These are phyloP conservation scores for Sarcophaga carnaria DNA, from an alignment of 2,888 invertebrate species.

Conservation along the genomic window DNA sequence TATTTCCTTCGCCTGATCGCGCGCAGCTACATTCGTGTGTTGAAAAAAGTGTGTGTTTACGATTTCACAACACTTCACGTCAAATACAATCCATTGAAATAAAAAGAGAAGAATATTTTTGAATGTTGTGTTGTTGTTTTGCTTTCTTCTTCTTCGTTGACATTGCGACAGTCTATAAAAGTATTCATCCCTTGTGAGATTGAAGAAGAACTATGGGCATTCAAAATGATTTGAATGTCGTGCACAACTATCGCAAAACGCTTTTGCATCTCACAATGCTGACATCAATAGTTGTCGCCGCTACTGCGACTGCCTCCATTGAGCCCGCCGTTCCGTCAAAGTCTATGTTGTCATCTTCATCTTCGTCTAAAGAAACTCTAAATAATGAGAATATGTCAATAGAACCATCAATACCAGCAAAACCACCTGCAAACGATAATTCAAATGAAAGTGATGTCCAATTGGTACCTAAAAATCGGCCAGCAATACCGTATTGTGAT, in stretches of 20 bases:
- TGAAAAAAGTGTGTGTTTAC: background rate
- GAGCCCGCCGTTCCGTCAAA: constrained; percentile 23
- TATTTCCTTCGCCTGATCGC: constrained; percentile 1
- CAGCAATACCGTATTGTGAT: constrained; percentile 77
- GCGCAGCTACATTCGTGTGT: background rate
- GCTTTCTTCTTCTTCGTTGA: background rate
- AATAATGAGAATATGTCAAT: constrained; percentile 8
- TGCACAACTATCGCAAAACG: constrained; percentile 72
- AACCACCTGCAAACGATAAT: constrained; percentile 10
- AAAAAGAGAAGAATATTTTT: constrained; percentile 10
- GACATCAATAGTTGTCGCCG: constrained; percentile 76
- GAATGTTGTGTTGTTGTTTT: constrained; percentile 35
- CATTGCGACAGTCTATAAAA: constrained; percentile 1
- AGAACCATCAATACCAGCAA: background rate
- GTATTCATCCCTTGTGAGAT: constrained; percentile 1
- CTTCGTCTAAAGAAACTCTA: constrained; percentile 36
- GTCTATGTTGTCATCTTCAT: constrained; percentile 1
- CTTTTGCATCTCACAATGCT: constrained; percentile 76
- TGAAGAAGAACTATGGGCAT: constrained; percentile 73
- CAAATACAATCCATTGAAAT: too few relatives aligned
- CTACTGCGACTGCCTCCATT: constrained; percentile 65
- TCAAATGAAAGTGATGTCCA: constrained; percentile 5
- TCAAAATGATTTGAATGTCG: constrained; percentile 74
- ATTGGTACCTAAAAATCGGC: constrained; percentile 47
- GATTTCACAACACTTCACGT: background rate